phyloP scores from a whole-genome alignment of 2,797 vertebrate species.

The Hemitrygon akajei region DNA sequence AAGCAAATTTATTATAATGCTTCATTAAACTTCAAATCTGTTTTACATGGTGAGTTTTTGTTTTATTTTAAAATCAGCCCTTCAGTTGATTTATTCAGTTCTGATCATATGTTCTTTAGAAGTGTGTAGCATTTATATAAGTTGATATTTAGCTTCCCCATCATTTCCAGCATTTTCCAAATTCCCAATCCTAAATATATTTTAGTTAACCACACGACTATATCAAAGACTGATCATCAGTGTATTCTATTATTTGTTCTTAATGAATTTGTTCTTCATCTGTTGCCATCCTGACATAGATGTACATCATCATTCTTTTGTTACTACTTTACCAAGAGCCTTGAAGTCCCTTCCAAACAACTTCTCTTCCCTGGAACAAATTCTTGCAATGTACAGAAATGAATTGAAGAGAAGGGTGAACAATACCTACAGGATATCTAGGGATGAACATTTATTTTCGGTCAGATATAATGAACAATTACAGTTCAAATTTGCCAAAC shows the following conservation, averaged over 20 bases:
- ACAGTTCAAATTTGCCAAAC: not conserved
- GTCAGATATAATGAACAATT: not conserved
- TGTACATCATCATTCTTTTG: not conserved
- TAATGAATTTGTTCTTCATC: not conserved
- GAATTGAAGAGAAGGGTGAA: not conserved
- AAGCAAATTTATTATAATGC: not conserved
- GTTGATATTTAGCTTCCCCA: not conserved
- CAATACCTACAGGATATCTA: not conserved
- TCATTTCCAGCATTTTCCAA: not conserved
- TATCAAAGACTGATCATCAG: not conserved
- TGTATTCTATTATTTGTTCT: not conserved
- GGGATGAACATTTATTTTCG: not conserved
- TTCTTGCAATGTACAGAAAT: not conserved
- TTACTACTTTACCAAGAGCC: not conserved
- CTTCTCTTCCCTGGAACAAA: not conserved
- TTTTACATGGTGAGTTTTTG: not conserved
- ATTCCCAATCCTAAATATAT: not conserved
- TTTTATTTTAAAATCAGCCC: not conserved
- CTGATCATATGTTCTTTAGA: not conserved
- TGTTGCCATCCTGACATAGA: not conserved
- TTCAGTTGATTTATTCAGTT: not conserved
- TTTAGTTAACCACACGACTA: not conserved
- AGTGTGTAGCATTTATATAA: not conserved
- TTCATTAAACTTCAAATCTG: not conserved
- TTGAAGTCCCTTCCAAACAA: not conserved